Percentiles rank a stretch among this genome's conserved stretches.
Conservation (phyloP, 1,140 invertebrate species). For the Elysia chlorotica region DNA sequence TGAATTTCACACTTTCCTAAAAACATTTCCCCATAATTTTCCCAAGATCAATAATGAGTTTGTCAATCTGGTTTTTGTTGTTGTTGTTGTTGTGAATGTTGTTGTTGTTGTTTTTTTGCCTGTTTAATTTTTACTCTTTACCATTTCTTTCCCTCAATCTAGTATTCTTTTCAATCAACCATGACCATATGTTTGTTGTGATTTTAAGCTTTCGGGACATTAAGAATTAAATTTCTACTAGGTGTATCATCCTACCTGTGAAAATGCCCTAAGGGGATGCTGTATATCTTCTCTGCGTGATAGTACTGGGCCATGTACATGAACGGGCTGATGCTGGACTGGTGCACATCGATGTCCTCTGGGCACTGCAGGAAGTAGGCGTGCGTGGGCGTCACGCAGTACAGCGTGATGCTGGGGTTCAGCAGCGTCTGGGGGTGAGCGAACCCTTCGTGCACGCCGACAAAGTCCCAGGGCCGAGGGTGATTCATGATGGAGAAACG, state of each 20-base stretch:
- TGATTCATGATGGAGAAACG: background rate
- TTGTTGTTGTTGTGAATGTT: no score
- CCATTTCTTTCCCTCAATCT: no score
- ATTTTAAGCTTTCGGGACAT: no score
- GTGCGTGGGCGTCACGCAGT: background rate
- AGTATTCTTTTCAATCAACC: no score
- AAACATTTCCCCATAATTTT: no score
- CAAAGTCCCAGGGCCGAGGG: background rate
- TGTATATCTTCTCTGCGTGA: background rate
- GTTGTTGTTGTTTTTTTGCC: no score
- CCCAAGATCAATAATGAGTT: no score
- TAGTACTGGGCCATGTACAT: constrained; percentile 1
- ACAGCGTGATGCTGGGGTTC: background rate
- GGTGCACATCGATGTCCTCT: background rate
- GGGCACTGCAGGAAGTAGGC: background rate
- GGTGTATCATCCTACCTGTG: background rate
- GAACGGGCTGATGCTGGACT: background rate
- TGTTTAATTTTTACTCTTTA: no score
- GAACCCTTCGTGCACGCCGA: background rate
- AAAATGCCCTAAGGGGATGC: background rate
- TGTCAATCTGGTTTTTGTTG: no score
- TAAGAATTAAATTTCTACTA: no score
- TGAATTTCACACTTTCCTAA: no score
- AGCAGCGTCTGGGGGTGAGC: background rate
- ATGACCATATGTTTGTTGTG: no score